These are phyloP conservation scores for Xenopus tropicalis DNA, from an alignment of 2,113 vertebrate genomes.

Conservation along the genomic window UCB_Xtro_10.0 CM004448.2:95074001-95074500, in stretches of 20 bases:
- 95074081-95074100: conserved; percentile 64
- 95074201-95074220: conserved; percentile 93
- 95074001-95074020: conserved; percentile 67
- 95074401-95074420: conserved; percentile 97
- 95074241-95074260: conserved; percentile 94
- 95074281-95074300: conserved; percentile 91
- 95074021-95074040: too few relatives aligned
- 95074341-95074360: conserved; percentile 93
- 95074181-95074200: conserved; percentile 82
- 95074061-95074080: conserved; percentile 57
- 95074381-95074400: conserved; percentile 91
- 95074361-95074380: conserved; percentile 98
- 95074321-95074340: conserved; percentile 96
- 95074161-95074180: conserved; percentile 85
- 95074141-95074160: conserved; percentile 52
- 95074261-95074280: conserved; percentile 96
- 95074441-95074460: conserved; percentile 77
- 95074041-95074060: conserved; percentile 49
- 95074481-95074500: conserved; percentile 66
- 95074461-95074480: conserved; percentile 67
- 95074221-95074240: conserved; percentile 92
- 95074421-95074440: conserved; percentile 82
- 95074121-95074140: conserved; percentile 58
- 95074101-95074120: conserved; percentile 78
- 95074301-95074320: conserved; percentile 96